Conservation (phyloP, 2,888 invertebrate genomes). For the Hybos culiciformis region DNA sequence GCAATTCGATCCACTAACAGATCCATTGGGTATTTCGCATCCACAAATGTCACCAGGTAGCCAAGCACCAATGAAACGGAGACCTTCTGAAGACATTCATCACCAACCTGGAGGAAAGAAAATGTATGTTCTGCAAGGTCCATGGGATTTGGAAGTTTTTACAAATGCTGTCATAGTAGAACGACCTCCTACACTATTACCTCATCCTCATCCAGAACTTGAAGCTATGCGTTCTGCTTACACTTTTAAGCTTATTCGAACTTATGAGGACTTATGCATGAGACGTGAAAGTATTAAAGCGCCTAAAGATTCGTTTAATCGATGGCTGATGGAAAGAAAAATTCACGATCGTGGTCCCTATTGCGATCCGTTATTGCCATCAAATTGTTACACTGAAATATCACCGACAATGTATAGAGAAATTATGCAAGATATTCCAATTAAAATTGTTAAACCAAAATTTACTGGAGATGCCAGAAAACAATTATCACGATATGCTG, state of each 20-base stretch:
- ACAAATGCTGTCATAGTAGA: conserved; percentile 77
- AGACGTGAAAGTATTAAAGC: conserved; percentile 87
- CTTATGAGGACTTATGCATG: conserved; percentile 89
- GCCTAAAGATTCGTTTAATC: conserved; percentile 90
- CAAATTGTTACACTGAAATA: conserved; percentile 82
- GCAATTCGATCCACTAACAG: conserved; percentile 82
- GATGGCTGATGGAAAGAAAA: conserved; percentile 93
- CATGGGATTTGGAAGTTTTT: conserved; percentile 88
- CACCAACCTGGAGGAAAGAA: conserved; percentile 40
- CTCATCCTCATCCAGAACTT: conserved; percentile 89
- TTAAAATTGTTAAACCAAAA: conserved; percentile 88
- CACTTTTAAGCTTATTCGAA: conserved; percentile 71
- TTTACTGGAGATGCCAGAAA: conserved; percentile 92
- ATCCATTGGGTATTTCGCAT: conserved; percentile 70
- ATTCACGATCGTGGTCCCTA: conserved; percentile 78
- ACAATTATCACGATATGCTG: conserved; percentile 84
- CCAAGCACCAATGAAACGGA: conserved; percentile 22
- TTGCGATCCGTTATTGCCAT: conserved; percentile 83
- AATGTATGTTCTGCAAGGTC: conserved; percentile 76
- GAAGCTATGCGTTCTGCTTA: conserved; percentile 75
- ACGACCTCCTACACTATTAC: conserved; percentile 66
- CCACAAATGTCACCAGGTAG: conserved; percentile 30
- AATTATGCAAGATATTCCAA: conserved; percentile 96
- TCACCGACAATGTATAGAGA: conserved; percentile 92
- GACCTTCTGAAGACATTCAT: conserved; percentile 32